Evolutionary conservation across 2,888 invertebrate species (phyloP).

Genomic region (Amiota minor): DNA sequence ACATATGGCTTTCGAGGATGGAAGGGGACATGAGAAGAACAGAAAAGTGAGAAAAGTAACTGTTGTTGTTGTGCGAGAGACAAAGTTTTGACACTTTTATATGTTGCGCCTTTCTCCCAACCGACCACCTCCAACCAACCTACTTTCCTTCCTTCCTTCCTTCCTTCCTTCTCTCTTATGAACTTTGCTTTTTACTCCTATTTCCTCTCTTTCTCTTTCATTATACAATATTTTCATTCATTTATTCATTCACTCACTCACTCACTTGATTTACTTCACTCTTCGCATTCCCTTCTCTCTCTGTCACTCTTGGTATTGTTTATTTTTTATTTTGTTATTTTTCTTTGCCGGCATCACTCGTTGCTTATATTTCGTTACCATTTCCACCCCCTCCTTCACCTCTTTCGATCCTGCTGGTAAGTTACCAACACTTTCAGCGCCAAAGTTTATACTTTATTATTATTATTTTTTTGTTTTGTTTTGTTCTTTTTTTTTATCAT

Average conservation of each 20-base stretch:
- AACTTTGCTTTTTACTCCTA: background rate
- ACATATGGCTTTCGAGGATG: too few relatives aligned
- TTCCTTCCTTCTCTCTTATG: background rate
- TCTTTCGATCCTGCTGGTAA: too few relatives aligned
- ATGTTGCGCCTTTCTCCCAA: background rate
- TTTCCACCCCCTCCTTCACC: too few relatives aligned
- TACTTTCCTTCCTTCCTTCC: background rate
- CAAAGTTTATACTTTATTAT: constrained; percentile 13
- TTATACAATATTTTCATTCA: background rate
- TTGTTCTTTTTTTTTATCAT: background rate
- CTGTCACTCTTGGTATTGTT: too few relatives aligned
- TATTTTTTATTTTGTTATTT: too few relatives aligned
- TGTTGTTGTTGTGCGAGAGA: constrained; percentile 13
- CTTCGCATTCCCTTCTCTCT: too few relatives aligned
- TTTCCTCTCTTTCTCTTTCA: background rate
- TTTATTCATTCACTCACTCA: background rate
- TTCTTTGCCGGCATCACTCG: too few relatives aligned
- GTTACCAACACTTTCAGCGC: background rate
- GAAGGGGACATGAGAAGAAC: too few relatives aligned
- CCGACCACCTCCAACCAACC: background rate
- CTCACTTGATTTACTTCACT: too few relatives aligned
- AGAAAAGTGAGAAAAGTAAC: too few relatives aligned
- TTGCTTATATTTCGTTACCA: too few relatives aligned
- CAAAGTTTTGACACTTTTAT: constrained; percentile 65
- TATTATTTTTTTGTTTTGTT: constrained; percentile 41